These are phyloP conservation scores for Zaprionus inermis DNA, from an alignment of 1,140 invertebrate species.

Conservation along the genomic window DNA sequence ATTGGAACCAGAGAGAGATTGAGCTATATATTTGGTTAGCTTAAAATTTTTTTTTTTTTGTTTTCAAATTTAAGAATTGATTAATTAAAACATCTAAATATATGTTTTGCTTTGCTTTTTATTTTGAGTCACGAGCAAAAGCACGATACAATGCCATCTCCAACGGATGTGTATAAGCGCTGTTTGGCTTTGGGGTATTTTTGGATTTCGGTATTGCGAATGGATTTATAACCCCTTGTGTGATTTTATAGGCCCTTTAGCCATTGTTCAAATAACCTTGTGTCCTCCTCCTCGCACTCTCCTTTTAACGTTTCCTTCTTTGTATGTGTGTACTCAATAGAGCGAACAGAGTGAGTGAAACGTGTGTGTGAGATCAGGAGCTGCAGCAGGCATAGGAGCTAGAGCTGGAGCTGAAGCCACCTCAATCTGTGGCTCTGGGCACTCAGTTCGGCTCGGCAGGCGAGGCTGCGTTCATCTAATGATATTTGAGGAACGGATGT, in stretches of 20 bases:
- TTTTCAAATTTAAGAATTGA: no score
- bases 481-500: conserved; percentile 79
- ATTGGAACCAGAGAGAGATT: not conserved
- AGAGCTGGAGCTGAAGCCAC: conserved; percentile 15
- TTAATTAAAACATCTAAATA: no score
- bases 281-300: conserved; percentile 12
- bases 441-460: conserved; percentile 20
- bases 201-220: conserved; percentile 82
- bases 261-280: conserved; percentile 76
- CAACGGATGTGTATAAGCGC: not conserved
- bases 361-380: not conserved
- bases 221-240: conserved; percentile 80
- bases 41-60: no score
- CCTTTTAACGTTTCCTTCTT: conserved; percentile 29
- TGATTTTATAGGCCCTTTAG: conserved; percentile 81
- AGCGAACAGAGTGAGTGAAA: conserved; percentile 34
- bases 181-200: conserved; percentile 81
- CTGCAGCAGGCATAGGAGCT: not conserved
- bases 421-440: conserved; percentile 32
- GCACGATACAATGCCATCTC: not conserved
- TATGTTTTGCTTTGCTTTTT: not conserved
- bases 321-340: conserved; percentile 44
- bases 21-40: not conserved
- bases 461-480: conserved; percentile 63
- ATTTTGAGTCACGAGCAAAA: not conserved